Evolutionary conservation across 1,140 invertebrate species (phyloP).

Genomic region (Aphidius ervi): DNA sequence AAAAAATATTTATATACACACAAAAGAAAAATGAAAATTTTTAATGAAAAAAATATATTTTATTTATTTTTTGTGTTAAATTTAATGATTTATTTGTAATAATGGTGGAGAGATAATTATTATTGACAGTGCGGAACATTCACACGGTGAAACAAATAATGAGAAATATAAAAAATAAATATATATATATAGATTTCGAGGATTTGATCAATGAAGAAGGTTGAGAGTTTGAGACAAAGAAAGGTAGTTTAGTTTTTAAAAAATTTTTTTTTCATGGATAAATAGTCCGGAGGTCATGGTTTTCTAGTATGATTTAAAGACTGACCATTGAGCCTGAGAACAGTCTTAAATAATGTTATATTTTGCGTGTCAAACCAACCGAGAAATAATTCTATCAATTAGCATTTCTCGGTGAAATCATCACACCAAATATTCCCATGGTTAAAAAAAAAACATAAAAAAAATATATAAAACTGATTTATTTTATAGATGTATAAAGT

Average conservation of each 20-base stretch:
- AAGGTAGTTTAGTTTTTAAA: too few species aligned
- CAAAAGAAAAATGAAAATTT: too few species aligned
- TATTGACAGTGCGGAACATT: slow-evolving; percentile 9
- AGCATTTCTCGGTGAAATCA: slow-evolving; percentile 34
- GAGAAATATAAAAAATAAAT: too few species aligned
- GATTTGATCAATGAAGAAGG: too few species aligned
- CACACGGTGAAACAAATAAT: background rate
- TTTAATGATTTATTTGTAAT: too few species aligned
- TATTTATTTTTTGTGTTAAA: too few species aligned
- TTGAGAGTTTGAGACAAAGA: too few species aligned
- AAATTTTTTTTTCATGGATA: too few species aligned
- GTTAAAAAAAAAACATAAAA: slow-evolving; percentile 20
- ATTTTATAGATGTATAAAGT: background rate
- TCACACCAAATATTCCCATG: slow-evolving; percentile 34
- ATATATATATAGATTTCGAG: too few species aligned
- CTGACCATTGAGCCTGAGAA: slow-evolving; percentile 26
- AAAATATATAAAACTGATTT: background rate
- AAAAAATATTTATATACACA: too few species aligned
- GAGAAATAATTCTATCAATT: slow-evolving; percentile 39
- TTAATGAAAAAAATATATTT: too few species aligned
- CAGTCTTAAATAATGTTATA: background rate
- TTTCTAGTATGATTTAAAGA: background rate
- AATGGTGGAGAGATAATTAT: background rate
- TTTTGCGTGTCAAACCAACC: slow-evolving; percentile 28
- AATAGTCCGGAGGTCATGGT: too few species aligned